Evolutionary conservation across 2,113 vertebrate genomes (phyloP).

Genomic region (Corapipo altera): DNA sequence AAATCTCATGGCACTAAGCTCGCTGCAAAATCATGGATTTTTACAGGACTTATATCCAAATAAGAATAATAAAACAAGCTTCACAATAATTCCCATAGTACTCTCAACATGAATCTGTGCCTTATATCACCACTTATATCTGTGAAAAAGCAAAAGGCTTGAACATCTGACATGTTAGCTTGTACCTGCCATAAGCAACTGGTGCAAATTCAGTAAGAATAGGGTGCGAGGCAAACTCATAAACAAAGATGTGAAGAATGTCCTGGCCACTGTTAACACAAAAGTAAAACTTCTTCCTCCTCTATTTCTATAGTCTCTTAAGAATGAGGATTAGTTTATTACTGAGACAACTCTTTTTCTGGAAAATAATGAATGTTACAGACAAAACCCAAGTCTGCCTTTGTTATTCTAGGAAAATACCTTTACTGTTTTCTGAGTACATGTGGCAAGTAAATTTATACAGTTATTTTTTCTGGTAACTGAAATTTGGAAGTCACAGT

Average conservation of each 20-base stretch:
- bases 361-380: not conserved
- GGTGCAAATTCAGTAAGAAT: not conserved
- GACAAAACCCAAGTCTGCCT: not conserved
- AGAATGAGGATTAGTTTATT: not conserved
- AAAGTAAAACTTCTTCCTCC: not conserved
- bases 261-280: not conserved
- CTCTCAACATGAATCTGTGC: not conserved
- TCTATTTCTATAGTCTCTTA: not conserved
- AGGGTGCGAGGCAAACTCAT: not conserved
- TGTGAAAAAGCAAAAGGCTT: not conserved
- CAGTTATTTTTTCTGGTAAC: conserved; percentile 22
- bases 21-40: not conserved
- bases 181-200: not conserved
- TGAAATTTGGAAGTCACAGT: conserved; percentile 12
- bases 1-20: not conserved
- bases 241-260: not conserved
- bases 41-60: not conserved
- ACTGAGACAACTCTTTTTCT: not conserved
- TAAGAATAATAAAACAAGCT: not conserved
- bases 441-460: conserved; percentile 46
- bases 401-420: not conserved
- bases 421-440: not conserved
- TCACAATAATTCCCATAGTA: not conserved
- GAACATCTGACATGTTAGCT: not conserved
- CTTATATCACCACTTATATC: not conserved